Conservation (phyloP, 2,797 vertebrate genomes). For the Nasua narica region DNA sequence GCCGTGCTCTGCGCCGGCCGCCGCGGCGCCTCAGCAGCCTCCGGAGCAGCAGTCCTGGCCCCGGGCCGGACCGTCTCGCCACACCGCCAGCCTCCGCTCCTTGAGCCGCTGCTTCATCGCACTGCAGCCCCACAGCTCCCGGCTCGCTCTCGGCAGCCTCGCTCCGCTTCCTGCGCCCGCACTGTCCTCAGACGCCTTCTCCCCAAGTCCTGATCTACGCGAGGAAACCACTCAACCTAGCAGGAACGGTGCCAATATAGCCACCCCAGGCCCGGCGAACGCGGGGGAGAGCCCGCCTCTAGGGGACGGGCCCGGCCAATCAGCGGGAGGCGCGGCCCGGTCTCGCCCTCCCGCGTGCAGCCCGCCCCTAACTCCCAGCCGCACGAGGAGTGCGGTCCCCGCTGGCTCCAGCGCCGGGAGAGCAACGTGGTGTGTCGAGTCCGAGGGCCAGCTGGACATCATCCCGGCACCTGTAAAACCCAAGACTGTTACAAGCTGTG, state of each 20-base stretch:
- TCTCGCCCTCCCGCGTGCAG: neutral
- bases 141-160: neutral
- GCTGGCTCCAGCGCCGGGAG: neutral
- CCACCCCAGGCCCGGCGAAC: conserved; percentile 59
- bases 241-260: conserved; percentile 55
- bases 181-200: neutral
- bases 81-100: neutral
- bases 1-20: conserved; percentile 75
- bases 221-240: neutral
- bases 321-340: conserved; percentile 40
- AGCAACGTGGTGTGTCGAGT: neutral
- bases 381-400: neutral
- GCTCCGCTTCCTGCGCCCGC: neutral
- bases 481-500: neutral
- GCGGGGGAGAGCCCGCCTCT: conserved; percentile 74
- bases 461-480: neutral
- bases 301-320: conserved; percentile 52
- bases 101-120: conserved; percentile 67
- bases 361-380: neutral
- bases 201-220: neutral
- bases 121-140: conserved; percentile 7
- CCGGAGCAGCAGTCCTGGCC: conserved; percentile 76
- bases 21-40: conserved; percentile 80
- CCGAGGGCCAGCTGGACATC: accelerated
- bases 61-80: conserved; percentile 29